Base-by-base conservation (phyloP, 2,888 invertebrate genomes). In the Ichneumoninae sp. region DNA sequence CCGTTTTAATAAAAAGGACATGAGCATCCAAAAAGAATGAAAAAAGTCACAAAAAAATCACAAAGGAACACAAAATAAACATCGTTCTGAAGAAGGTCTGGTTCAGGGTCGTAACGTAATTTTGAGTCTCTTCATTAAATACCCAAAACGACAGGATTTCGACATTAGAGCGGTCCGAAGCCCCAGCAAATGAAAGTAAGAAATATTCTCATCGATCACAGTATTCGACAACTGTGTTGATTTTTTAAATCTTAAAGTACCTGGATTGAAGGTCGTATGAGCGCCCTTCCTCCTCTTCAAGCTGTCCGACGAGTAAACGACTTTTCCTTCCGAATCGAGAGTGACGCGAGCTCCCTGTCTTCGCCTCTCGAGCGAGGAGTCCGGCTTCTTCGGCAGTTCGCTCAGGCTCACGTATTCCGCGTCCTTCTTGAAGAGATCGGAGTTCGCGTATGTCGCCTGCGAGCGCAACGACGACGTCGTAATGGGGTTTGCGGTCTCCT, bases 231-330 rank as follows among this genome's bases (percentile, higher is more conserved):
- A 8, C 3, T 3, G 8, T 40, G 10, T 40, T 40, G 8, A 40
- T 36, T 72, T 22, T 57, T 26, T 26, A 0, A 57, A 57, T 22
- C 3, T 10, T 22, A 26, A 77, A 66, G 10, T 77, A 93, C 98
- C 98, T 79, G 98, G 98, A 94, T 97, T 97, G 91, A 98, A 98
- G 47, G 97, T 97, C 52, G 97, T 97, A 91, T 97, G 97, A 19
- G 97, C 96, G 83, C 96, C 96, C 94, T 97, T 97, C 86, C 96
- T 95, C 89, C 97, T 95, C 91, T 96, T 96, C 86, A 98, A 94
- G 91, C 97, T 98, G 90, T 98, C 98, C 26, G 98, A 98, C 86
- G 97, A 97, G 94, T 97, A 98, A 84, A 98, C 96, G 65, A 98
- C 97, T 95, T 97, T 97, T 74, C 98, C 98, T 90, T 97, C 97